Percentiles rank a stretch among this genome's conserved stretches.
Conservation (phyloP, 1,140 invertebrate genomes). For the Conus betulinus region DNA sequence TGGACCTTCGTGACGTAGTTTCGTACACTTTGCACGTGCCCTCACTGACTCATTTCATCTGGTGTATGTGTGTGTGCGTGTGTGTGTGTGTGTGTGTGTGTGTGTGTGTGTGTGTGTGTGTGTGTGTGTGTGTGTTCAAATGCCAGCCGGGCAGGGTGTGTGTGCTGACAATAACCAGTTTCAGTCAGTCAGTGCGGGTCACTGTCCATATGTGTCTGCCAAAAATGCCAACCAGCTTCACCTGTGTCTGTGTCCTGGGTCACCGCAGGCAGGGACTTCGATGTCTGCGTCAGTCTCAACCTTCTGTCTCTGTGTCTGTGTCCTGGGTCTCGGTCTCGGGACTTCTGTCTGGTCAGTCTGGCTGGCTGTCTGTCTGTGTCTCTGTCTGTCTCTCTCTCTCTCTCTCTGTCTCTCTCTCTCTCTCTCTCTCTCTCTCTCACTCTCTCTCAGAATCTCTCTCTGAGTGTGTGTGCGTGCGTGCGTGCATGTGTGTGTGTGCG, state of each 20-base stretch:
- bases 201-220: neutral
- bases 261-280: no score
- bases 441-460: neutral
- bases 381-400: neutral
- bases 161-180: no score
- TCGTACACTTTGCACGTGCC: no score
- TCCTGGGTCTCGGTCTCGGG: neutral
- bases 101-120: neutral
- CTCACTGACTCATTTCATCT: neutral
- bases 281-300: neutral
- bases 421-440: neutral
- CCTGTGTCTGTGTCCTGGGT: no score
- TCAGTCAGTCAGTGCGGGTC: neutral
- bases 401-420: neutral
- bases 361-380: conserved; percentile 7
- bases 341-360: neutral
- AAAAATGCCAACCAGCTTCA: no score
- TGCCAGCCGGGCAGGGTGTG: no score
- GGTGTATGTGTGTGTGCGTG: neutral
- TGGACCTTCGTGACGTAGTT: no score
- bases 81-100: neutral
- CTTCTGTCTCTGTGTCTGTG: neutral
- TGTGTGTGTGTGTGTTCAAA: neutral
- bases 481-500: no score
- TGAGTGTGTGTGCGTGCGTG: no score